Conservation (phyloP, 2,797 vertebrate species). For the Myoxocephalus aenaeus region DNA sequence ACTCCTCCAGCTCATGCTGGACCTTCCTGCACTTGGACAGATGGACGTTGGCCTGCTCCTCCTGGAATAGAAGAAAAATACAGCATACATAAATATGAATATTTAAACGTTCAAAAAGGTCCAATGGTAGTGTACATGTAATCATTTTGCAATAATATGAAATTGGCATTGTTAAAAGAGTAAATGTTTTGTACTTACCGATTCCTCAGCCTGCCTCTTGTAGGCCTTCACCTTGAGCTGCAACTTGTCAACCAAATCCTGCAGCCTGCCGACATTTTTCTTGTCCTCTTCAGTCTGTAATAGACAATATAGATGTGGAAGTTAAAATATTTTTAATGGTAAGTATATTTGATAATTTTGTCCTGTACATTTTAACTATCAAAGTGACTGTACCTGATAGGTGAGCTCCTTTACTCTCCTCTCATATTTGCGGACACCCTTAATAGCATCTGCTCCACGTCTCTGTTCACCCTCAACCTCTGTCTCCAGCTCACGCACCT, state of each 20-base stretch:
- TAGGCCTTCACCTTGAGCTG: slow-evolving; percentile 90
- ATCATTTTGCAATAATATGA: neutral
- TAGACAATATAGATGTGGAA: neutral
- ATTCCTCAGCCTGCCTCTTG: slow-evolving; percentile 89
- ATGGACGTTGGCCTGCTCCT: slow-evolving; percentile 5
- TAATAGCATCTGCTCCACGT: slow-evolving; percentile 83
- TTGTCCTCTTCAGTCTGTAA: slow-evolving; percentile 86
- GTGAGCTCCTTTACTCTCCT: slow-evolving; percentile 86
- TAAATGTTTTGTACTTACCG: neutral
- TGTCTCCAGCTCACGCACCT: slow-evolving; percentile 85
- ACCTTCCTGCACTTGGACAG: slow-evolving; percentile 82
- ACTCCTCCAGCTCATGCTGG: slow-evolving; percentile 86
- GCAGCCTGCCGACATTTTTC: slow-evolving; percentile 87
- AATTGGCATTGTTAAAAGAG: neutral
- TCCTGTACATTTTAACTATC: neutral
- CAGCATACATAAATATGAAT: neutral
- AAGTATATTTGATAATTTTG: neutral
- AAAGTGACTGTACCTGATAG: slow-evolving; percentile 81
- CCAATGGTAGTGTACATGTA: neutral
- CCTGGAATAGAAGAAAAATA: neutral
- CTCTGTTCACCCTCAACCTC: slow-evolving; percentile 88
- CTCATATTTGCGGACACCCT: slow-evolving; percentile 87
- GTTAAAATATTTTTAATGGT: neutral
- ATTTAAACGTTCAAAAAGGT: neutral
- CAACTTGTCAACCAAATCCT: slow-evolving; percentile 90